phyloP scores from a whole-genome alignment of 2,113 vertebrate genomes.

The Oryzias celebensis region DNA sequence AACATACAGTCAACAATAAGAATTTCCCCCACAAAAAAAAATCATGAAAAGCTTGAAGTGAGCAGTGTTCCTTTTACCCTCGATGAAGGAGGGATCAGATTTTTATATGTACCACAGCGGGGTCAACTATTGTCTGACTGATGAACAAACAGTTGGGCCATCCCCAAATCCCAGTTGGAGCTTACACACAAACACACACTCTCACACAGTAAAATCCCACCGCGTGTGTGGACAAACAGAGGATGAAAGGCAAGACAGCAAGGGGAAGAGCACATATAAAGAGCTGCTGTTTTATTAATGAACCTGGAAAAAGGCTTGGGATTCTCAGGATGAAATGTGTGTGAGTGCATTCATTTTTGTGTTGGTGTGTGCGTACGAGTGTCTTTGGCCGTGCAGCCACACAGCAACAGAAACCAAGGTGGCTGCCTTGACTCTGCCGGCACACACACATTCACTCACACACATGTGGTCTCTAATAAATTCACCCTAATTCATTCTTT shows the following conservation, averaged over 20 bases:
- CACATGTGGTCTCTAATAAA: constrained; percentile 83
- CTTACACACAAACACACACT: constrained; percentile 48
- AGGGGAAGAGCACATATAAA: constrained; percentile 78
- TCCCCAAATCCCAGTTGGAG: constrained; percentile 71
- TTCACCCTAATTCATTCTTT: constrained; percentile 99
- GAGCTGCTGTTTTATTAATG: constrained; percentile 82
- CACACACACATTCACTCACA: constrained; percentile 8
- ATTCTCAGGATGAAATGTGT: constrained; percentile 53
- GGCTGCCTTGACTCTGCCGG: constrained; percentile 44
- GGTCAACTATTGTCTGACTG: constrained; percentile 67
- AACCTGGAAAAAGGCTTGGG: constrained; percentile 75
- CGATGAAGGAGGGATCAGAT: constrained; percentile 64
- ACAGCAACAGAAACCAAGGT: constrained; percentile 48
- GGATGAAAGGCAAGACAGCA: constrained; percentile 78
- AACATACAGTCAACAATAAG: constrained; percentile 7
- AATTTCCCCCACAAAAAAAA: constrained; percentile 14
- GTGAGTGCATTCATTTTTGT: constrained; percentile 7
- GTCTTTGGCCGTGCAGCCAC: constrained; percentile 10
- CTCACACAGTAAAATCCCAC: constrained; percentile 64
- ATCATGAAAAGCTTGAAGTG: constrained; percentile 21
- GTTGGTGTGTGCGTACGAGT: neutral
- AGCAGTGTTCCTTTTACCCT: constrained; percentile 42
- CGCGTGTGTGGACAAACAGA: constrained; percentile 78
- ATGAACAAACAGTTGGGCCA: constrained; percentile 73
- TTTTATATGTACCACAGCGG: constrained; percentile 62